phyloP scores from a whole-genome alignment of 2,888 invertebrate genomes.

The Stegophylla sp. region DNA sequence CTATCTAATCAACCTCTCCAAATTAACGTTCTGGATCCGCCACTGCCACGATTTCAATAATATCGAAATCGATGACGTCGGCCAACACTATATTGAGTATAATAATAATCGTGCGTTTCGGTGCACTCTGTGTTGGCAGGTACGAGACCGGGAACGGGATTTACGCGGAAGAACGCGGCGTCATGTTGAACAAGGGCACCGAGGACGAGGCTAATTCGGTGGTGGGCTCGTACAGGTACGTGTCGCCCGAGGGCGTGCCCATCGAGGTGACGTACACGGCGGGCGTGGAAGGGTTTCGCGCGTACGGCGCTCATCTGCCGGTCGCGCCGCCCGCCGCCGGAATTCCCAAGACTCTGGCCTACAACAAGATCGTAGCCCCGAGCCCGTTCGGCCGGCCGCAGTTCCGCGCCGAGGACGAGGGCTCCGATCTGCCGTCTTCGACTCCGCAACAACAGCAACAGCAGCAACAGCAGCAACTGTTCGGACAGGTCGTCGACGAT shows the following conservation, averaged over 20 bases:
- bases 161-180: constrained; percentile 43
- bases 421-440: neutral
- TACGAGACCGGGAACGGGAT: constrained; percentile 50
- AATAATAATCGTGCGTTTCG: too few species aligned
- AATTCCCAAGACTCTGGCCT: constrained; percentile 15
- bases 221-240: constrained; percentile 75
- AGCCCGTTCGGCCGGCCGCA: constrained; percentile 21
- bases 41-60: too few species aligned
- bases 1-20: too few species aligned
- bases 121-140: too few species aligned
- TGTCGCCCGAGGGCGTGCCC: constrained; percentile 75
- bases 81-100: too few species aligned
- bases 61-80: too few species aligned
- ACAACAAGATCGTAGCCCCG: neutral
- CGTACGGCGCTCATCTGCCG: constrained; percentile 64
- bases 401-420: neutral
- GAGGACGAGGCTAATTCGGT: constrained; percentile 73
- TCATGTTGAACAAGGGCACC: constrained; percentile 41
- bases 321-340: constrained; percentile 64
- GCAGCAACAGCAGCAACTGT: neutral
- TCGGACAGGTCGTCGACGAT: neutral
- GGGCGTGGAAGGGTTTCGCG: constrained; percentile 72
- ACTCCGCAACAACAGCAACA: neutral
- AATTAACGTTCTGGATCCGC: too few species aligned
- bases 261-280: constrained; percentile 72